Base-by-base conservation (phyloP, 53 echinoderm and acorn worm genomes). In the Crossaster papposus region DNA sequence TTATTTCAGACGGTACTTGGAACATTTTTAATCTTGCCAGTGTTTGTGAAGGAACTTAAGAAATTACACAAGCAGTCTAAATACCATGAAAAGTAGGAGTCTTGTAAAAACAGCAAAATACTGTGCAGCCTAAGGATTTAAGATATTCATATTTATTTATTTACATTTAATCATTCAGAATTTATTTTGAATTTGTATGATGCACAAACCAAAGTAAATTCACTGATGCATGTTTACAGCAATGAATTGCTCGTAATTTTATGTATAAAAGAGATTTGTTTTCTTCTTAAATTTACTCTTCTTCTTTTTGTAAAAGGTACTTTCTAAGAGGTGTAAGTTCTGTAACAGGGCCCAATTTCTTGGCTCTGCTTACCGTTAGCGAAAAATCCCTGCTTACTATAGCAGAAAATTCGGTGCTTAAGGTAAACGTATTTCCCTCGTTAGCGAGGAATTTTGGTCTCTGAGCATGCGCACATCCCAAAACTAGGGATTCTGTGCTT, bases 1-100 rank as follows among this genome's bases (percentile, higher is more conserved):
- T 79, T 15, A 77, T 89, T 89, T 64, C 91, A 91, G 91, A 65
- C 65, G 14, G 33, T 91, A 1, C 12, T 85, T 30, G 80, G 84
- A 30, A 85, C 91, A 0, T 1, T 79, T 52, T 77, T 85, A 72
- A 33, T 91, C 84, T 17, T 91, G 77, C 91, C 91, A 65, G 64
- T 85, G 31, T 85, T 85, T 72, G 78, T 91, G 36, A 83, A 51
- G 52, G 91, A 91, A 30, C 14, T 87, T 1, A 87, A 77, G 38
- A 63, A 36, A 52, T 76, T 87, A 13, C 62, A 76, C 77, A 87
- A 55, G n/a, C 77, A 76, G 23, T 77, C 87, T 11, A 58, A 87
- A 30, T 87, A 87, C 37, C 26, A 87, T 52, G 55, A 33, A 87
- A 87, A 87, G 55, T 87, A 38, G 38, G 8, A 23, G 35, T 0